Base-by-base conservation (phyloP, 2,888 invertebrate species). In the Sarcophaga caerulescens region DNA sequence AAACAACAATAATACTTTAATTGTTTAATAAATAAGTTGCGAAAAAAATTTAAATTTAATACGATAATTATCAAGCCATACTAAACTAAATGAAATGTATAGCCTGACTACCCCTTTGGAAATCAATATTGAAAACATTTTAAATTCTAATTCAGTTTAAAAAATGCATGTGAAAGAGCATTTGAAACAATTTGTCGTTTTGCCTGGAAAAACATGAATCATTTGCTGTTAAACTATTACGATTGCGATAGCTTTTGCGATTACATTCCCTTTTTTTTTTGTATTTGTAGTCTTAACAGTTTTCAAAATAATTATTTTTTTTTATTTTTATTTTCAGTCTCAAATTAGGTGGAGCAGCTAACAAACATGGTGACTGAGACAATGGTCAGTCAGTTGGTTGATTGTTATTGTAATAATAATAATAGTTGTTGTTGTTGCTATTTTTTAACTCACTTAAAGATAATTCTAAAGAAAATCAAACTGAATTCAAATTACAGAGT, bases 401-500 rank as follows among this genome's bases (percentile, higher is more conserved):
- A n/a, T 60, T 44, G 23, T 71, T 25, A 17, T 45, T 52, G 52
- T n/a, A 45, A 19, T 52, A 65, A n/a, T 60, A 17, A 60, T 19
- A 17, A n/a, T 60, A 4, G 70, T 60, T 82, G 66, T 69, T 25
- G 69, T 75, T 79, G 66, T 45, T 79, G 71, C 23, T 63, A 59
- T 35, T 35, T 35, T 8, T 35, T 35, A 35, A 35, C 35, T 35
- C 35, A 60, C 23, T 77, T 35, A 66, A 21, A 52, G 75, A 65
- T 84, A 75, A 78, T 84, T 81, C 79, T 77, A 70, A 78, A 12
- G 77, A 80, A 86, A 86, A 86, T 84, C 78, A 84, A 84, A 75
- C 75, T 86, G 75, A 84, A 84, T 86, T 84, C 75, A 86, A 84
- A 75, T 84, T 84, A 71, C 70, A 86, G 62, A 84, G 84, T 78